Evolutionary conservation across 2,797 vertebrate genomes (phyloP).

Genomic region (Cryptoblepharus egeriae): DNA sequence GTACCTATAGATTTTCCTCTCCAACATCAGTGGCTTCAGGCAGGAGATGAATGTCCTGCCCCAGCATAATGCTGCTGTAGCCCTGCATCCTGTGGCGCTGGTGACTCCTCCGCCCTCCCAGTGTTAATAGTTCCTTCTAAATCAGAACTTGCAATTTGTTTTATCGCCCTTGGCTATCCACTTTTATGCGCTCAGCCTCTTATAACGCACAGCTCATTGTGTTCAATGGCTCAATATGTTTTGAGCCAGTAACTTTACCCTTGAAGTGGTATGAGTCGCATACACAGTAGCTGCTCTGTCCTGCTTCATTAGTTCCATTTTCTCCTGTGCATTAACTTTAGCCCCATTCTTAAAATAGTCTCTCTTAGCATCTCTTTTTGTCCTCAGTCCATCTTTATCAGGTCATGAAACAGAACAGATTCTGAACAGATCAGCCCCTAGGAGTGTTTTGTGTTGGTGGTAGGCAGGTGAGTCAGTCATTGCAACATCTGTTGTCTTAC

Average conservation of each 20-base stretch:
- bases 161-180: neutral
- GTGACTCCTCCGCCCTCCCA: neutral
- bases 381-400: conserved; percentile 22
- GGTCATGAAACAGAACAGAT: neutral
- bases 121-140: neutral
- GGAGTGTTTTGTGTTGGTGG: neutral
- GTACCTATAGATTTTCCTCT: neutral
- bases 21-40: conserved; percentile 27
- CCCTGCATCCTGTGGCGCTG: conserved; percentile 15
- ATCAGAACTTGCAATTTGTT: conserved; percentile 13
- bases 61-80: neutral
- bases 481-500: too few species aligned
- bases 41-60: conserved; percentile 46
- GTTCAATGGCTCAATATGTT: neutral
- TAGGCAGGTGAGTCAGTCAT: too few species aligned
- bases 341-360: neutral
- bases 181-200: neutral
- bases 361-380: conserved; percentile 1
- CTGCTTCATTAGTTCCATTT: conserved; percentile 26
- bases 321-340: neutral
- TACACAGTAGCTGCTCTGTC: neutral
- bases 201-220: neutral
- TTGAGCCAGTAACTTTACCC: neutral
- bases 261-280: conserved; percentile 7
- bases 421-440: neutral